Evolutionary conservation across 2,888 invertebrate genomes (phyloP), one percentile per base, ranked within the genome.

Genomic region (Ectropis crepuscularia): DNA sequence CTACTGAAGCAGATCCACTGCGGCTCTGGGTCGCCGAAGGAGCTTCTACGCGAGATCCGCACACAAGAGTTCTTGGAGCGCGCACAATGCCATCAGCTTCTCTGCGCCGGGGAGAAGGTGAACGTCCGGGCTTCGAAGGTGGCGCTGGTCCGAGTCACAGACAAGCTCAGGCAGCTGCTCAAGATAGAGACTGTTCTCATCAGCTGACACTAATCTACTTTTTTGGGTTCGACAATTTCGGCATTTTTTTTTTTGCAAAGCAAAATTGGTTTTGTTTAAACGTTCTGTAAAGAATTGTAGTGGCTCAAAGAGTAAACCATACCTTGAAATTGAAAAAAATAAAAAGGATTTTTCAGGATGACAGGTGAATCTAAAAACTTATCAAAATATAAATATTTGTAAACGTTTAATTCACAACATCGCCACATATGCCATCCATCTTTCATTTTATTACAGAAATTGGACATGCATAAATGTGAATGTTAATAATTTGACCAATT

Each of bases 61-160:
- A 96, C 96, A 75, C 94, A 95, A 48, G 97, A 97, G 80, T 97
- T 97, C 83, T 87, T 97, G 65, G 96, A 97, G 80, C 94, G 96
- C 73, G 96, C 97, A 11, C 95, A 95, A 72, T 97, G 97, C 80
- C 95, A 96, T 79, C 96, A 96, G 81, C 92, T 97, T 57, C 87
- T 96, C 65, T 95, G 96, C 76, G 95, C 96, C 49, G 96, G 96
- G 41, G 96, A 96, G 83, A 96, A 96, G 81, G 94, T 97, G 66
- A 97, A 96, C 84, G 95, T 96, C 61, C 94, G 96, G 63, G 96
- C 96, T 48, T 96, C 96, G 53, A 97, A 97, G 86, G 96, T 97
- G 74, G 95, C 96, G 57, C 94, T 98, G 61, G 95, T 98, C 72
- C 95, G 96, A 82, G 97, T 97, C 90, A 97, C 97, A 75, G 97